These are phyloP conservation scores for Scaptomyza parva DNA, from an alignment of 2,888 invertebrate species.

Conservation along the genomic window DNA sequence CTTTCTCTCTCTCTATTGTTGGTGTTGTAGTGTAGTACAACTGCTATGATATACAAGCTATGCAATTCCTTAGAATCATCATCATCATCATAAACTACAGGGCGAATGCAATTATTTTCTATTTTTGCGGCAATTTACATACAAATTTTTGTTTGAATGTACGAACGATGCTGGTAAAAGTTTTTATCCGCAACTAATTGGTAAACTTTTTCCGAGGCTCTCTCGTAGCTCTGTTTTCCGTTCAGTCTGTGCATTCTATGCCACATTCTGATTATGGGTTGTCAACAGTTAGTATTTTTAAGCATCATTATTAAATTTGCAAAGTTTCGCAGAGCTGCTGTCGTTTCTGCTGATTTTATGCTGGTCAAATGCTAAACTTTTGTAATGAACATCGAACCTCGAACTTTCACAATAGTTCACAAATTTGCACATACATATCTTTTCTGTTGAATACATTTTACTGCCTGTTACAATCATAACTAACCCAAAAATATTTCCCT, in stretches of 20 bases:
- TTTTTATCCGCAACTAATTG: constrained; percentile 50
- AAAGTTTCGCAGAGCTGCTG: constrained; percentile 41
- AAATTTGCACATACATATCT: constrained; percentile 19
- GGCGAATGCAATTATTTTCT: constrained; percentile 60
- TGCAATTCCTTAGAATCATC: constrained; percentile 15
- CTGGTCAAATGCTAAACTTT: constrained; percentile 39
- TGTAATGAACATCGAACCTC: constrained; percentile 56
- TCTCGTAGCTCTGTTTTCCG: constrained; percentile 13
- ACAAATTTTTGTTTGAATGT: neutral
- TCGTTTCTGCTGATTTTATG: constrained; percentile 5
- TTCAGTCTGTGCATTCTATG: constrained; percentile 5
- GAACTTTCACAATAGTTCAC: constrained; percentile 3
- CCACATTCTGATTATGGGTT: neutral
- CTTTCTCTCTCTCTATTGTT: constrained; percentile 4
- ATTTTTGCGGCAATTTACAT: constrained; percentile 25
- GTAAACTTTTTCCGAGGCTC: constrained; percentile 55
- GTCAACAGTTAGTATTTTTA: constrained; percentile 9
- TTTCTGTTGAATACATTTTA: constrained; percentile 30
- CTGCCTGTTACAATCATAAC: constrained; percentile 13
- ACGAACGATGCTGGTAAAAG: constrained; percentile 14
- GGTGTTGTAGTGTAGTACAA: constrained; percentile 34
- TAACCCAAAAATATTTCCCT: constrained; percentile 18
- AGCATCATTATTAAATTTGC: constrained; percentile 48
- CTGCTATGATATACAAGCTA: constrained; percentile 57
- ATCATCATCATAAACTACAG: constrained; percentile 29